Percentiles rank a stretch among this genome's conserved stretches.
Conservation (phyloP, 2,113 vertebrate genomes). For the Narcine bancroftii region DNA sequence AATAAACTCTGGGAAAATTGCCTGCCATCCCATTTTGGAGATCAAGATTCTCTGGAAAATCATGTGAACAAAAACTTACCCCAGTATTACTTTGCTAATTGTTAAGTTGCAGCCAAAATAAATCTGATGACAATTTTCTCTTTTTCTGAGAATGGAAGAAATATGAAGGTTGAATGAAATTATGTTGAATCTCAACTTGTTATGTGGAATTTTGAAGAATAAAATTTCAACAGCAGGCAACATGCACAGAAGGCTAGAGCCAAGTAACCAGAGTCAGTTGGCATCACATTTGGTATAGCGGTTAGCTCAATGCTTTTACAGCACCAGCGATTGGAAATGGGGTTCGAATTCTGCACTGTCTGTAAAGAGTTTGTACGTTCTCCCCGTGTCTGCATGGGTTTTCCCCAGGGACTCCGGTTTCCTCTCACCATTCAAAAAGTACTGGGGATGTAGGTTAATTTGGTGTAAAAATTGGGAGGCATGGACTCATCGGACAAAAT, state of each 20-base stretch:
- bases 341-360: no score
- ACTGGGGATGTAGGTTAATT: no score
- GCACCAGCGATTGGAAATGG: no score
- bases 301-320: no score
- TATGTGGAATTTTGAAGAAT: background rate
- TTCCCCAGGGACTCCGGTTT: no score
- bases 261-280: background rate
- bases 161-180: background rate
- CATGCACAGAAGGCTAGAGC: background rate
- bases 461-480: no score
- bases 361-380: no score
- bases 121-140: background rate
- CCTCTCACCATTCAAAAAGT: no score
- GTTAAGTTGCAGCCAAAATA: background rate
- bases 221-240: background rate
- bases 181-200: background rate
- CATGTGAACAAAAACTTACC: background rate
- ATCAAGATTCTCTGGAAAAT: background rate
- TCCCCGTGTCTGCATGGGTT: no score
- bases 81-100: background rate
- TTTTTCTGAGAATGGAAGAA: background rate
- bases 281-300: no score
- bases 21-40: background rate
- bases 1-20: background rate
- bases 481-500: no score